Evolutionary conservation across 2,113 vertebrate species (phyloP), one percentile per base, ranked within the genome.

Genomic region (Erythrocercus mccallii): DNA sequence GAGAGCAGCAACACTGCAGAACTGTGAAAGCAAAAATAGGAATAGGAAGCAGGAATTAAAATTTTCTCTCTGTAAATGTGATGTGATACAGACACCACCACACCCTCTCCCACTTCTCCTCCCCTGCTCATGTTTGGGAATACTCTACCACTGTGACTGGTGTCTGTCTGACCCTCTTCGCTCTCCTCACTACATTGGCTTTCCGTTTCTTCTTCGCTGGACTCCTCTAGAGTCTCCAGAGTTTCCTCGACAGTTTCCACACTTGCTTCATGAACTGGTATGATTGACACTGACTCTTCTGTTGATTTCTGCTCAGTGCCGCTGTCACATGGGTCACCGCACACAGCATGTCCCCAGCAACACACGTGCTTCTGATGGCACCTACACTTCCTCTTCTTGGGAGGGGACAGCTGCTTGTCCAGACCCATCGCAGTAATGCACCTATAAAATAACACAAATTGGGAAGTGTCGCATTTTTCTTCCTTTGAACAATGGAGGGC

Each of bases 371-470:
- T 23, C 45, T 70, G 19, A 35, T 8, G 64, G 68, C 93, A 95
- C 73, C 96, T 88, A n/a, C 64, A 38, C 86, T 94, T 98, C 85
- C 94, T 98, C 60, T 98, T 98, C 60, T 98, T 98, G 60, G 98
- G 98, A 88, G 98, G 97, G 48, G 70, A 96, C 7, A 98, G 96
- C 79, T 98, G 99, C 95, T 98, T 99, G 96, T 99, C 99, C 94
- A 99, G 95, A 20, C 98, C 98, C 98, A 98, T 98, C 2, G 98
- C 98, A 85, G 99, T 98, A 81, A 99, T 98, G 94, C 99, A 99
- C 92, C 99, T 99, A 53, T 33, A 45, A 95, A 94, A 95, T 76
- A 81, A 5, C 47, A 90, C 11, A 16, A 24, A 73, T 3, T 31
- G 33, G 47, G 12, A 86, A 57, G 15, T 8, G 5, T 16, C 23